A percentile compares a stretch with the other conserved stretches of the same genome.
Evolutionary conservation across 2,797 vertebrate species (phyloP).

Genomic region (Buceros bicornis): DNA sequence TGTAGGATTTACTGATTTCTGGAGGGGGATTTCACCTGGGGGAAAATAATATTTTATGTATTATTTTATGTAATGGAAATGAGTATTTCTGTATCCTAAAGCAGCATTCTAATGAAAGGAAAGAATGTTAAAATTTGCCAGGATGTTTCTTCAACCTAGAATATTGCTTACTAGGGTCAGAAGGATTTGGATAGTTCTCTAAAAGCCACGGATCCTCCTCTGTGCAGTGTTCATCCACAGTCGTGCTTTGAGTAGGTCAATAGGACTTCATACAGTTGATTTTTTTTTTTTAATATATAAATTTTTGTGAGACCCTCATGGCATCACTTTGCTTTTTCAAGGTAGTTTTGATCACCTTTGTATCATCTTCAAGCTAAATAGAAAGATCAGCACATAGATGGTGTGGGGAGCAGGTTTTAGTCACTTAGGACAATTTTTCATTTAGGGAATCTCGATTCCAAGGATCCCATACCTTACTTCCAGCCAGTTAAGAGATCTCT

Average conservation of each 20-base stretch:
- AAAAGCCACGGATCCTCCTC: neutral
- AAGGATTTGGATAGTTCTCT: conserved; percentile 1
- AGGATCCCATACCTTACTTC: neutral
- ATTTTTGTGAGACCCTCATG: neutral
- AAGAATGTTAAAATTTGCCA: neutral
- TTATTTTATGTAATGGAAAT: neutral
- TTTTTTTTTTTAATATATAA: neutral
- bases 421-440: neutral
- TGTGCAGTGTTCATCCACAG: conserved; percentile 10
- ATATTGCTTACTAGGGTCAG: neutral
- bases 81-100: neutral
- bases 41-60: neutral
- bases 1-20: neutral
- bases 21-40: neutral
- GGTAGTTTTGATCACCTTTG: neutral
- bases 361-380: neutral
- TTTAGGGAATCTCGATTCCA: neutral
- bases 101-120: neutral
- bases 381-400: neutral
- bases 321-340: neutral
- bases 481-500: neutral
- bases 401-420: neutral
- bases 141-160: neutral
- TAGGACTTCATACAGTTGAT: neutral
- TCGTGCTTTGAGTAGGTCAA: neutral